Base-by-base conservation (phyloP, 2,113 vertebrate genomes). In the Sigmodon hispidus region DNA sequence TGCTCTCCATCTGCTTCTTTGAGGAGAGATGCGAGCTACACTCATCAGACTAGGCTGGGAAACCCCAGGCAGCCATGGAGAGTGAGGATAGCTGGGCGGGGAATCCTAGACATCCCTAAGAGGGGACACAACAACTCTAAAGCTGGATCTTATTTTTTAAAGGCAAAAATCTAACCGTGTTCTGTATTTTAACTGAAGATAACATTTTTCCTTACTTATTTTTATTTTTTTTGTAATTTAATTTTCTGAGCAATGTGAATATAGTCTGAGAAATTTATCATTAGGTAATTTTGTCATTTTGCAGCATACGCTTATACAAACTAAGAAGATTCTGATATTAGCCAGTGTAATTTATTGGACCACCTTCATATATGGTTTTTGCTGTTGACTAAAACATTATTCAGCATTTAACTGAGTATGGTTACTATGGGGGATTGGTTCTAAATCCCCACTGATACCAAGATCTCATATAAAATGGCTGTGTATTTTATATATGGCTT, bases 111-210 rank as follows among this genome's bases (percentile, higher is more conserved):
- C n/a, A 57, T 40, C 36, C 3, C 48, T 52, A 11, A 26, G 40
- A 72, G 86, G 24, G 70, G 88, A 36, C 50, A 84, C 55, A 97
- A 89, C 40, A 43, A 22, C 70, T 75, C 61, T 80, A 31, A 52
- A 84, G 36, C 9, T 76, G 91, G 13, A 73, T 69, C 77, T 94
- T 0, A 73, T 65, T 91, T 76, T 94, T 92, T 19, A 63, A 83
- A 91, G 84, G 63, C n/a, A 87, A 67, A 67, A 17, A 7, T 72
- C 43, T 83, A 31, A 59, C 34, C n/a, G 93, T 63, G 24, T 89
- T 45, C 89, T 76, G 52, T 72, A 83, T 72, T 80, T 89, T 90
- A 92, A 84, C 63, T 73, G 48, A 88, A 59, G 45, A 31, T 61
- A 17, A 45, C 81, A 40, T 92, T 92, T 84, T 88, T 73, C 50